A percentile compares a stretch with the other conserved stretches of the same genome.
These are phyloP conservation scores for Grantiella picta DNA, from an alignment of 2,113 vertebrate genomes.

Conservation along the genomic window DNA sequence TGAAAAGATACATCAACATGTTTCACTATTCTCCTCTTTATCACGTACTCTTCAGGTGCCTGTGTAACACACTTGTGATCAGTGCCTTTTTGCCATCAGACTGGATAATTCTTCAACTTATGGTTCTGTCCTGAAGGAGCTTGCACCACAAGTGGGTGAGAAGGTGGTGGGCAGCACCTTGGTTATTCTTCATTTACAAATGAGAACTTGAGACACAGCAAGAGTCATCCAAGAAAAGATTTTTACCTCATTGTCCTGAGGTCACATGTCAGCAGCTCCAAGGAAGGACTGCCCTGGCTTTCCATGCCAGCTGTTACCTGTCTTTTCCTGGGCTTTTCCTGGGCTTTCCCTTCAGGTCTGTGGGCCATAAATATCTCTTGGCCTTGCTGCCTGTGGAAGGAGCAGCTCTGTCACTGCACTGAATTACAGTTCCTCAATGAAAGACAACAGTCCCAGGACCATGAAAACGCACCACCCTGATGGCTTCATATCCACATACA, in stretches of 20 bases:
- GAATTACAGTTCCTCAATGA: background rate
- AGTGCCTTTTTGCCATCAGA: background rate
- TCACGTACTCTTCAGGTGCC: background rate
- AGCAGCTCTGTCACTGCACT: background rate
- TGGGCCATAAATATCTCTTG: background rate
- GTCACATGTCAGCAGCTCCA: background rate
- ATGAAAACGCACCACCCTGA: background rate
- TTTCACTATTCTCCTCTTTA: background rate
- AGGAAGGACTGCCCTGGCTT: background rate
- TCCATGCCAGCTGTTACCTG: background rate
- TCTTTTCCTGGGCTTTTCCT: background rate
- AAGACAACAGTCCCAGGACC: background rate
- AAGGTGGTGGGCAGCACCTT: background rate
- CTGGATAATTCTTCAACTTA: background rate
- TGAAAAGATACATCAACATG: background rate
- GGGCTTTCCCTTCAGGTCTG: background rate
- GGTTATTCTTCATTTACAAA: background rate
- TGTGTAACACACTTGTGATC: background rate
- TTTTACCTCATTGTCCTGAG: background rate
- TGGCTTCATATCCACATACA: background rate
- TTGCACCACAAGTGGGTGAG: background rate
- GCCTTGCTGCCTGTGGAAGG: background rate
- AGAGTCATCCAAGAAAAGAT: background rate
- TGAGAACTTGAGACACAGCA: background rate
- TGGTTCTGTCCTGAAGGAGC: background rate